Base-by-base conservation (phyloP, 2,888 invertebrate genomes). In the Tricholauxania praeusta region DNA sequence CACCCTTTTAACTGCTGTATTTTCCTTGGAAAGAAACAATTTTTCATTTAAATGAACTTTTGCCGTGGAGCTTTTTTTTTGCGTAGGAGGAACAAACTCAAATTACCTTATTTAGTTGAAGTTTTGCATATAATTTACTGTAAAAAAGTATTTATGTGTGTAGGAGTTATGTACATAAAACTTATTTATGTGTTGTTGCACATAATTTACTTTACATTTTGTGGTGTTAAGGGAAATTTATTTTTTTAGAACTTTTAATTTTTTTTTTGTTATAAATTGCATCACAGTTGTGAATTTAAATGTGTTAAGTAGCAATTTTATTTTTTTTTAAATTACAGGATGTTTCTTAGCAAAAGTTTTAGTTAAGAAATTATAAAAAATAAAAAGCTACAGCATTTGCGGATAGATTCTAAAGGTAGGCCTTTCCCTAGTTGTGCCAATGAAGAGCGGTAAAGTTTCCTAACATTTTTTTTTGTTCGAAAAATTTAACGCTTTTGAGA, bases 21-120 rank as follows among this genome's bases (percentile, higher is more conserved):
- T 59, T 59, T 59, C 59, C 12, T 28, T 55, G 55, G 6, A 55
- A 53, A 55, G n/a, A 12, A 39, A 39, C 39, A 39, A 17, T 55
- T 55, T 55, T 55, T 55, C 55, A 55, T 55, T 55, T 55, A 15
- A 55, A 55, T 55, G 55, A 55, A 15, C n/a, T 55, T 55, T 55
- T 53, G 53, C 15, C 28, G 52, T 32, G n/a, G 52, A 12, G 14
- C n/a, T 51, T 28, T 28, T 22, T 52, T 63, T 39, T 63, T 32
- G 28, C 28, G 4, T 4, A 28, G 4, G 4, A 28, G 4, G 4
- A 28, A n/a, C n/a, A 28, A 28, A 39, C 77, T 73, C 84, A 85
- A 84, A 84, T 84, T 85, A 84, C 82, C 82, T 80, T 80, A 83
- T 83, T 81, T 81, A 80, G 82, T 80, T 78, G 76, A 78, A 77